A percentile compares a stretch with the other conserved stretches of the same genome.
Evolutionary conservation across 2,888 invertebrate genomes (phyloP).

Genomic region (Scotopteryx bipunctaria): DNA sequence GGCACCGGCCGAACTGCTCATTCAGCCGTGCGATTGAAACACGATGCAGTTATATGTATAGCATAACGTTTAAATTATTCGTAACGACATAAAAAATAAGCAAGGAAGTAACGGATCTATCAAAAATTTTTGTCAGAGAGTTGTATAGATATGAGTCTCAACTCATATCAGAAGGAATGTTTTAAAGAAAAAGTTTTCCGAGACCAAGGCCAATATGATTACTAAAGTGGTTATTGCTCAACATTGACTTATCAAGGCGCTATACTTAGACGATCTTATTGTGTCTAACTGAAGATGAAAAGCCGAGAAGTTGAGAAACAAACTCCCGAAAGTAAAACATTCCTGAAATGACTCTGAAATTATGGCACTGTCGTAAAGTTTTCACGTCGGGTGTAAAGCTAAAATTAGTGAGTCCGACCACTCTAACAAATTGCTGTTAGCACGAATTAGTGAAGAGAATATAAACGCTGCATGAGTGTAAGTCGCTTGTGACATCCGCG

Average conservation of each 20-base stretch:
- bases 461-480: constrained; percentile 61
- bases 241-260: constrained; percentile 10
- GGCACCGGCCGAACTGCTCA: constrained; percentile 41
- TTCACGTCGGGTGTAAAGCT: constrained; percentile 74
- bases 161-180: background rate
- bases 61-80: constrained; percentile 11
- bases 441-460: constrained; percentile 70
- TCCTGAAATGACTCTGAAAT: constrained; percentile 76
- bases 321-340: constrained; percentile 74
- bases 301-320: constrained; percentile 61
- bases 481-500: constrained; percentile 62
- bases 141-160: no score
- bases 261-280: constrained; percentile 18
- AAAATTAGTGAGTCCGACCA: constrained; percentile 76
- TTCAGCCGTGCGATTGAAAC: constrained; percentile 33
- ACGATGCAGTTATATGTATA: constrained; percentile 13
- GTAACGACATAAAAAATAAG: background rate
- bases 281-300: constrained; percentile 47
- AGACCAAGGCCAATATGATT: background rate
- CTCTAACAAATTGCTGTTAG: constrained; percentile 76
- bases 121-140: no score
- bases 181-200: background rate
- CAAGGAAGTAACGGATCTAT: no score
- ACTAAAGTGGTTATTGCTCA: background rate
- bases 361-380: constrained; percentile 77